These are phyloP conservation scores for Nyctereutes procyonoides DNA, from an alignment of 2,113 vertebrate genomes.

Conservation along the genomic window DNA sequence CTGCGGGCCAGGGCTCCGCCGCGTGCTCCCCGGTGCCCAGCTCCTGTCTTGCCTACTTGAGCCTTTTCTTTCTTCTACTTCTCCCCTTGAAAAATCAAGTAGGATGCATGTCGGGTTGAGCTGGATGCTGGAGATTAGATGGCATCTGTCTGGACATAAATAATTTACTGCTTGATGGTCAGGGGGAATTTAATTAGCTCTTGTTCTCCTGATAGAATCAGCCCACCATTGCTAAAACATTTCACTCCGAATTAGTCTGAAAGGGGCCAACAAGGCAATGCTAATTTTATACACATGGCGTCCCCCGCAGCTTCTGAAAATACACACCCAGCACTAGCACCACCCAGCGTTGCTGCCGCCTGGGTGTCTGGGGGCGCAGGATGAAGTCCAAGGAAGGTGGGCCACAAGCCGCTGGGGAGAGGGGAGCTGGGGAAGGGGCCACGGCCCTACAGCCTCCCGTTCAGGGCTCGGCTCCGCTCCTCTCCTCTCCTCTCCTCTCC, in stretches of 20 bases:
- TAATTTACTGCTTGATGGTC: slow-evolving; percentile 90
- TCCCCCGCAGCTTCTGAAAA: slow-evolving; percentile 84
- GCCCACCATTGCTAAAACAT: slow-evolving; percentile 88
- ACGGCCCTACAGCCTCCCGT: fast-evolving
- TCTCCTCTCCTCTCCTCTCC: not conserved
- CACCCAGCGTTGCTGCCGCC: not conserved
- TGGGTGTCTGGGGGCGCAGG: not conserved
- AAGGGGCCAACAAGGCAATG: slow-evolving; percentile 88
- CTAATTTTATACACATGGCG: slow-evolving; percentile 87
- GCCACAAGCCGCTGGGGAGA: fast-evolving
- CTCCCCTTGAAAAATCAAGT: slow-evolving; percentile 58
- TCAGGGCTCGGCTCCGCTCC: not conserved
- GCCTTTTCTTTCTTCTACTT: not conserved
- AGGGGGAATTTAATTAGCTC: slow-evolving; percentile 89
- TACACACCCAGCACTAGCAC: not conserved
- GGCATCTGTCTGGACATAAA: slow-evolving; percentile 90
- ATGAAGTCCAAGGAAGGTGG: fast-evolving
- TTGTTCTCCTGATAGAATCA: slow-evolving; percentile 91
- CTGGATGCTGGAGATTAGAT: slow-evolving; percentile 84
- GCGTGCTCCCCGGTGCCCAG: fast-evolving
- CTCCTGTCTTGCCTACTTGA: not conserved
- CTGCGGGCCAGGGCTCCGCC: not conserved
- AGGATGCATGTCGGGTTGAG: slow-evolving; percentile 67
- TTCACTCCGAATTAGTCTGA: slow-evolving; percentile 91
- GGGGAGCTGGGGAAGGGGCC: fast-evolving